Conservation (phyloP, 2,888 invertebrate genomes). For the Campaea margaritaria region DNA sequence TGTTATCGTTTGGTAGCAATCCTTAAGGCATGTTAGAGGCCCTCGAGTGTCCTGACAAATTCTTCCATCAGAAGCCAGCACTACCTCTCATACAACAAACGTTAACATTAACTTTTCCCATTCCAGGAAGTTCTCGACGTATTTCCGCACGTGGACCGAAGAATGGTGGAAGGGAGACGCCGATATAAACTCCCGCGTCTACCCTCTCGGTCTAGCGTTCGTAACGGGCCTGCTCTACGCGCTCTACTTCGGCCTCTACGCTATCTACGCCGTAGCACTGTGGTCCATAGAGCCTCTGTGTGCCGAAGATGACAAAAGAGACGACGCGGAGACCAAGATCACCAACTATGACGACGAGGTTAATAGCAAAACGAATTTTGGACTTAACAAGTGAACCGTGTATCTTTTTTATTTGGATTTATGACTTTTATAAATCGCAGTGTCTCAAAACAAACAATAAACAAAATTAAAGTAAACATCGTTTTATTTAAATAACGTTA, state of each 20-base stretch:
- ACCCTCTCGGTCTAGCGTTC: conserved; percentile 55
- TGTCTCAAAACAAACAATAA: conserved; percentile 35
- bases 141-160: conserved; percentile 69
- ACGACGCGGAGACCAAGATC: conserved; percentile 46
- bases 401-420: background rate
- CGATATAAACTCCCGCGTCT: conserved; percentile 46
- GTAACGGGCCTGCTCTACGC: conserved; percentile 61
- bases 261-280: conserved; percentile 53
- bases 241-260: conserved; percentile 58
- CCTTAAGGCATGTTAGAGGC: no score
- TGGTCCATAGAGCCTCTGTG: conserved; percentile 73
- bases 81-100: no score
- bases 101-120: background rate
- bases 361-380: conserved; percentile 45
- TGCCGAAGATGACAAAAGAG: conserved; percentile 44
- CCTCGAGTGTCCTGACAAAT: no score
- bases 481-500: conserved; percentile 30
- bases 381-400: conserved; percentile 40
- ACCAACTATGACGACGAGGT: conserved; percentile 58
- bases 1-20: no score
- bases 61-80: no score
- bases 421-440: conserved; percentile 20
- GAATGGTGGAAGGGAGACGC: conserved; percentile 56
- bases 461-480: conserved; percentile 26
- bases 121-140: conserved; percentile 62